phyloP scores from a whole-genome alignment of 2,797 vertebrate species.

The Chelon auratus region DNA sequence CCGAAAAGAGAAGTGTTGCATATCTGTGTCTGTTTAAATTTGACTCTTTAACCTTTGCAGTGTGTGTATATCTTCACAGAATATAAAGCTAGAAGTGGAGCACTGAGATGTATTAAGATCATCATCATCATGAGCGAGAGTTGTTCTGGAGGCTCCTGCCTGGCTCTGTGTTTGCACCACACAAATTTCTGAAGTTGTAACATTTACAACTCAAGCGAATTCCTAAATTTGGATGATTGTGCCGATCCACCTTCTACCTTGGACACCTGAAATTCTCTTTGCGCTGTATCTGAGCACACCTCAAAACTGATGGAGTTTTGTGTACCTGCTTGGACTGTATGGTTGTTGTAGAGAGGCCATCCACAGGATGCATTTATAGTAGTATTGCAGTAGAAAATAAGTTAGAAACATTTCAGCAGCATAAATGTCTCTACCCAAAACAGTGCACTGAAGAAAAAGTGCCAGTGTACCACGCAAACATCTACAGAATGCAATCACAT shows the following conservation, averaged over 20 bases:
- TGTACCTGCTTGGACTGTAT: constrained; percentile 90
- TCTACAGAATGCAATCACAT: neutral
- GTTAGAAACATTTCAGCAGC: constrained; percentile 37
- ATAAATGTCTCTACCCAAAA: neutral
- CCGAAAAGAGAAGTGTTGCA: constrained; percentile 58
- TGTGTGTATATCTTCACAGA: neutral
- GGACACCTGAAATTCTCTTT: constrained; percentile 52
- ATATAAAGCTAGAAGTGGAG: neutral
- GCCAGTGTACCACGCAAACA: neutral
- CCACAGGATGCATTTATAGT: constrained; percentile 52
- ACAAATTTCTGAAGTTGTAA: constrained; percentile 10
- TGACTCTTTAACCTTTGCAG: neutral
- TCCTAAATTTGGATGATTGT: constrained; percentile 1
- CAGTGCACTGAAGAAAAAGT: neutral
- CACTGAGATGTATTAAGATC: neutral
- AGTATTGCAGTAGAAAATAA: constrained; percentile 47
- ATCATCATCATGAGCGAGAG: neutral
- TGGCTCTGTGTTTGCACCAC: constrained; percentile 11
- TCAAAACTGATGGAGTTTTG: constrained; percentile 17
- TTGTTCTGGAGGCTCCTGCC: neutral
- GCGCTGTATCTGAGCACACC: constrained; percentile 73
- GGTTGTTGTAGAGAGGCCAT: constrained; percentile 48
- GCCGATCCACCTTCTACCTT: neutral
- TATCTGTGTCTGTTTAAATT: neutral
- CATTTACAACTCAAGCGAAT: neutral